Percentiles rank a stretch among this genome's conserved stretches.
These are phyloP conservation scores for Liopterus haemorrhoidalis DNA, from an alignment of 2,888 invertebrate species.

Conservation along the genomic window DNA sequence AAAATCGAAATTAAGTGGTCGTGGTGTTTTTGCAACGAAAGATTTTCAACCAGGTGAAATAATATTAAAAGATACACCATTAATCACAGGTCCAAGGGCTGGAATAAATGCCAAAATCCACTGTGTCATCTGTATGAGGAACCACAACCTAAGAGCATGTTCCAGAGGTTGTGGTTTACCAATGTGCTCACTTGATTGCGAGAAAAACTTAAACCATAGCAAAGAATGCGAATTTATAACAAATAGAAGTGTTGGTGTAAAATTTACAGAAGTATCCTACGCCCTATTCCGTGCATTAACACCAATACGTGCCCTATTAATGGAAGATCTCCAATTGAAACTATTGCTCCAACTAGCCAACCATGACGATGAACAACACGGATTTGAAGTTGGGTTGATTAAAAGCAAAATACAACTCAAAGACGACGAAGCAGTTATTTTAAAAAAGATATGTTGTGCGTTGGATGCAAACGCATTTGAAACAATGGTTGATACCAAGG, in stretches of 20 bases:
- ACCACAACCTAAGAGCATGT: conserved; percentile 44
- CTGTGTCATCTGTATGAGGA: conserved; percentile 61
- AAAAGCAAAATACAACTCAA: conserved; percentile 49
- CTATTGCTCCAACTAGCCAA: conserved; percentile 52
- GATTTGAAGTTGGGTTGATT: conserved; percentile 53
- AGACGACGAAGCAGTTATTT: conserved; percentile 52
- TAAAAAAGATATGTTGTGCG: conserved; percentile 55
- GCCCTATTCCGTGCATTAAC: conserved; percentile 44
- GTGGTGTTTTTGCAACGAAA: conserved; percentile 64
- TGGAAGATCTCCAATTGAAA: conserved; percentile 47
- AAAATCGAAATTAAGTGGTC: conserved; percentile 59
- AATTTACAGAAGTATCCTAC: conserved; percentile 37
- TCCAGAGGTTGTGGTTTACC: conserved; percentile 57
- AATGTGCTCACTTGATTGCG: conserved; percentile 59
- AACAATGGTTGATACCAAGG: conserved; percentile 44
- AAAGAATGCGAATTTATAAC: conserved; percentile 56
- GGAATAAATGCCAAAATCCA: conserved; percentile 50
- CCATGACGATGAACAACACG: conserved; percentile 52
- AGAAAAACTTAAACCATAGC: conserved; percentile 50
- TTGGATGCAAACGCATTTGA: conserved; percentile 67
- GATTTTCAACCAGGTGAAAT: conserved; percentile 63
- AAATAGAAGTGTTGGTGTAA: conserved; percentile 43
- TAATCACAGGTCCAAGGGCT: conserved; percentile 62
- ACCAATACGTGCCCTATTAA: conserved; percentile 45
- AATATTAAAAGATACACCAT: conserved; percentile 63